Percentiles rank a stretch among this genome's conserved stretches.
phyloP scores from a whole-genome alignment of 2,797 vertebrate genomes.

The Thunnus albacares region DNA sequence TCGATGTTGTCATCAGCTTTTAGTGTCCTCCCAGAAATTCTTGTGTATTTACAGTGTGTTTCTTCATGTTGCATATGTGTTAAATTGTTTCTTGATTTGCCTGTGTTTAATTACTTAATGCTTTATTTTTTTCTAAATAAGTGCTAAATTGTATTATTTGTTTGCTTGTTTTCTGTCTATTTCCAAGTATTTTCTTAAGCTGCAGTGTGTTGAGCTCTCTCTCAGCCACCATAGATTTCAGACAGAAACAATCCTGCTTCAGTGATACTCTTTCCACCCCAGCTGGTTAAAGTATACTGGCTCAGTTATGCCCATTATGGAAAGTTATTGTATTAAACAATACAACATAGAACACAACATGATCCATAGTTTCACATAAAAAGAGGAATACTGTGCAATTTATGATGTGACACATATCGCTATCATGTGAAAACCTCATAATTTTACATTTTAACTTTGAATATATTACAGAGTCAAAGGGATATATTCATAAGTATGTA shows the following conservation, averaged over 20 bases:
- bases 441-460: background rate
- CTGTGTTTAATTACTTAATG: background rate
- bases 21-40: too few relatives aligned
- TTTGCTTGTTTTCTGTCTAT: too few relatives aligned
- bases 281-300: background rate
- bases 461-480: background rate
- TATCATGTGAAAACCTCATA: background rate
- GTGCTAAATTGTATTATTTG: too few relatives aligned
- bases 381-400: slow-evolving; percentile 71
- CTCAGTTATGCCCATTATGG: background rate
- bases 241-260: too few relatives aligned
- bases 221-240: background rate
- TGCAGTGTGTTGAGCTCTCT: too few relatives aligned
- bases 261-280: background rate
- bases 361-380: slow-evolving; percentile 20
- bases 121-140: too few relatives aligned
- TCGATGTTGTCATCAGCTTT: too few relatives aligned
- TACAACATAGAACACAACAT: background rate
- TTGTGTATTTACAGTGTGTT: too few relatives aligned
- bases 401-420: slow-evolving; percentile 8
- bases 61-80: too few relatives aligned
- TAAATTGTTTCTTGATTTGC: background rate
- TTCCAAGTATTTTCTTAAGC: too few relatives aligned
- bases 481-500: background rate
- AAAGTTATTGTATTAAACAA: slow-evolving; percentile 10